A percentile compares a stretch with the other conserved stretches of the same genome.
These are phyloP conservation scores for Peromyscus maniculatus DNA, from an alignment of 2,113 vertebrate genomes.

Conservation along the genomic window DNA sequence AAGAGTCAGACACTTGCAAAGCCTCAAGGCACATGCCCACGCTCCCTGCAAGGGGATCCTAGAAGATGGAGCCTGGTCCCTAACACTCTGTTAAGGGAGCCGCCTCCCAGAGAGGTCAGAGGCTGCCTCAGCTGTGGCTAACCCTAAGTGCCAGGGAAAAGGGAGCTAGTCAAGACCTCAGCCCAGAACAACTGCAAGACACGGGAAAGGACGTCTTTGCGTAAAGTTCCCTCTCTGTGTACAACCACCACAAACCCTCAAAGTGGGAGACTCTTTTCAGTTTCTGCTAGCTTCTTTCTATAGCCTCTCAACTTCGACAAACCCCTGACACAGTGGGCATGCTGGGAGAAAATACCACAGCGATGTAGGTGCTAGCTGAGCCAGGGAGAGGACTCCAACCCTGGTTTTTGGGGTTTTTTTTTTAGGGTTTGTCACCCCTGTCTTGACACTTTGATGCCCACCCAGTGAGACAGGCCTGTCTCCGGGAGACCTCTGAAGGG, in stretches of 20 bases:
- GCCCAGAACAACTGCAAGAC: not conserved
- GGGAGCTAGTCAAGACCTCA: fast-evolving
- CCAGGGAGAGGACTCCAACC: conserved; percentile 44
- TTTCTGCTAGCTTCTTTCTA: not conserved
- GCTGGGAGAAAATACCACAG: conserved; percentile 45
- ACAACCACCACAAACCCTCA: not conserved
- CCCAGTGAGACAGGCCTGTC: not conserved
- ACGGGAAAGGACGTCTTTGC: not conserved
- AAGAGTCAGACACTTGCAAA: not conserved
- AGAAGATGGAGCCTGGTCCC: not conserved
- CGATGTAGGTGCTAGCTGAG: not conserved
- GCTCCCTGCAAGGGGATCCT: not conserved
- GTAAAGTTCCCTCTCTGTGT: not conserved
- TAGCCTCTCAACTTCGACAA: conserved; percentile 11
- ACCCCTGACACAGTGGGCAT: not conserved
- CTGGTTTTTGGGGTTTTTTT: not conserved
- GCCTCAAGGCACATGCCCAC: not conserved
- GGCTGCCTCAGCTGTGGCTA: not conserved
- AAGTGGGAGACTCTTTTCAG: conserved; percentile 8
- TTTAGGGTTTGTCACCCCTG: not conserved
- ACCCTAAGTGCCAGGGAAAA: not conserved
- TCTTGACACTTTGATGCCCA: fast-evolving
- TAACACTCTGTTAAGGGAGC: not conserved
- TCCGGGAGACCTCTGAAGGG: not conserved
- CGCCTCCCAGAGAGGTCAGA: not conserved